Base-by-base conservation (phyloP, 2,797 vertebrate species). In the Hyperoplus lanceolatus region DNA sequence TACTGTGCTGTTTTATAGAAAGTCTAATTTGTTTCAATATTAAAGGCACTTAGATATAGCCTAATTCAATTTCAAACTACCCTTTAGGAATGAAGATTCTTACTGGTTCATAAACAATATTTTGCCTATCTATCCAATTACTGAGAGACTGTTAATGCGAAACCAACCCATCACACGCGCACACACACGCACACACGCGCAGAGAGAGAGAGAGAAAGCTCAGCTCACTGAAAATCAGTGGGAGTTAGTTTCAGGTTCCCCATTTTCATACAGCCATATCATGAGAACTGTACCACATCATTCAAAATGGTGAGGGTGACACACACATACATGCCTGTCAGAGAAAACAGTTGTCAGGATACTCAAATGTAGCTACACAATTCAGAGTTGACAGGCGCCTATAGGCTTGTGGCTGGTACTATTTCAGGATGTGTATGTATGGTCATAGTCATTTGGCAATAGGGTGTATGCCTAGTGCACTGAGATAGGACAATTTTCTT, bases 181-280 rank as follows among this genome's bases (percentile, higher is more conserved):
- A 2, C n/a, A 54, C 18, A 16, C 49, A 54, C 21, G 51, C 14
- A 65, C 14, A 36, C 16, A 38, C 29, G 3, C 29, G 29, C 29
- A 29, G 29, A 29, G 29, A 29, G 29, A 29, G 29, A 29, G 29
- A 29, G 14, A 13, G 42, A 48, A 5, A 4, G 8, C 46, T 2
- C 6, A 0, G 0, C n/a, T 39, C n/a, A 29, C 0, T 45, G 6
- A 12, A 39, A 45, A 9, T 2, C 36, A 8, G 29, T 8, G 10
- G 6, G 15, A 41, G 50, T 77, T 53, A 41, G 50, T 77, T 53
- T 53, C 60, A 55, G n/a, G 13, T 75, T 71, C 61, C 56, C 4
- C 38, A 18, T 79, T 58, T 50, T 38, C 21, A 45, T 38, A 9
- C 16, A 49, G 13, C 14, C 21, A 36, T 29, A 21, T 9, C 5